These are phyloP conservation scores for Hoplostethus mediterraneus DNA, from an alignment of 2,797 vertebrate genomes.

Conservation along the genomic window DNA sequence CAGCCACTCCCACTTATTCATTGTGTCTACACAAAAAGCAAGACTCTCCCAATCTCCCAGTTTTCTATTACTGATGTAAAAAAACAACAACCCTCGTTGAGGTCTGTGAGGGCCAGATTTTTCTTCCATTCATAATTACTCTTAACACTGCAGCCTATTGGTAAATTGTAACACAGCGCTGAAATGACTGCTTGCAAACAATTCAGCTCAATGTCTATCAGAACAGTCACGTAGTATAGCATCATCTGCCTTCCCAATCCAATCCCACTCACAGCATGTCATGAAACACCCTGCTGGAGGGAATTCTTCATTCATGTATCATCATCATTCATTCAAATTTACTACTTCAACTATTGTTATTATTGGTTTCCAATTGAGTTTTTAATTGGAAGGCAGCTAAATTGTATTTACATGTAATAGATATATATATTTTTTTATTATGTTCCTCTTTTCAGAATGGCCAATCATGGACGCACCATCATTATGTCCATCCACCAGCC, in stretches of 20 bases:
- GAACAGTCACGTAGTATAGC: no score
- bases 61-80: not conserved
- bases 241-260: not conserved
- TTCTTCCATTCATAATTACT: no score
- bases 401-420: not conserved
- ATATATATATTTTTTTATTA: not conserved
- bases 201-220: not conserved
- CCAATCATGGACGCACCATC: slow-evolving; percentile 89
- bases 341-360: not conserved
- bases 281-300: not conserved
- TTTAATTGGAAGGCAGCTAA: not conserved
- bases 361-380: not conserved
- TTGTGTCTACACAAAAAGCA: not conserved
- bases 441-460: slow-evolving; percentile 86
- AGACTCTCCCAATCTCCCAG: not conserved
- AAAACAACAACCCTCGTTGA: not conserved
- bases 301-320: no score
- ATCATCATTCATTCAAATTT: no score
- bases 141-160: no score
- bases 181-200: not conserved
- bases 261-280: not conserved
- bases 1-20: not conserved
- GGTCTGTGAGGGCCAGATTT: no score
- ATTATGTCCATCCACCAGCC: slow-evolving; percentile 98
- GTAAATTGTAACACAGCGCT: no score